A percentile compares a stretch with the other conserved stretches of the same genome.
Conservation (phyloP, 2,888 invertebrate genomes). For the Cerastis leucographa region DNA sequence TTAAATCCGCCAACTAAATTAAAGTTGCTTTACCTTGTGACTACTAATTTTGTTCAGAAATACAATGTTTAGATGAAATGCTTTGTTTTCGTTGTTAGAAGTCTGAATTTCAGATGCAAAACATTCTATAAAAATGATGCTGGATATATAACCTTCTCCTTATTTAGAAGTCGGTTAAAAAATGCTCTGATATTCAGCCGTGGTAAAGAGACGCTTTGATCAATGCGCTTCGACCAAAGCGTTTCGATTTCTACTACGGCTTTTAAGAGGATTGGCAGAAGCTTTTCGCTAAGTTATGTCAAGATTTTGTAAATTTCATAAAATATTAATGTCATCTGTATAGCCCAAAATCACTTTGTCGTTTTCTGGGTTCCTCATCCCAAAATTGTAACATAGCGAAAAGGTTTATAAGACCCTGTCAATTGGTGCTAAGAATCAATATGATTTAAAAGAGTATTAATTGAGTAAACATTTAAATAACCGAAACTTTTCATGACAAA, state of each 20-base stretch:
- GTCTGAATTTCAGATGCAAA: neutral
- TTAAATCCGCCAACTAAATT: constrained; percentile 45
- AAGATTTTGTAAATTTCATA: neutral
- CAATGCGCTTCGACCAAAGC: neutral
- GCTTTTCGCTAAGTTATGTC: neutral
- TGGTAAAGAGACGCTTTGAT: neutral
- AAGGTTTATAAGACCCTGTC: neutral
- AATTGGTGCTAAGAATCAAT: neutral
- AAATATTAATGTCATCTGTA: fast-evolving
- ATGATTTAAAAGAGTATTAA: neutral
- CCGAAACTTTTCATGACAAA: neutral
- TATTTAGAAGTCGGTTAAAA: neutral
- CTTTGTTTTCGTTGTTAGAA: neutral
- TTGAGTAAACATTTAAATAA: no score
- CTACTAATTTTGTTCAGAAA: constrained; percentile 55
- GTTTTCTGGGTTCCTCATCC: neutral
- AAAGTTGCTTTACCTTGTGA: constrained; percentile 43
- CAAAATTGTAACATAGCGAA: neutral
- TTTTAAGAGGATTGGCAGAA: neutral
- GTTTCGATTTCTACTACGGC: neutral
- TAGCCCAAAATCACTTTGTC: neutral
- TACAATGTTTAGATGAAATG: constrained; percentile 21
- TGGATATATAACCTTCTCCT: no score
- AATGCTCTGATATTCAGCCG: neutral
- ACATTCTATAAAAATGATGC: neutral